phyloP scores from a whole-genome alignment of 2,888 invertebrate genomes.

The Chrysotoxum bicinctum region DNA sequence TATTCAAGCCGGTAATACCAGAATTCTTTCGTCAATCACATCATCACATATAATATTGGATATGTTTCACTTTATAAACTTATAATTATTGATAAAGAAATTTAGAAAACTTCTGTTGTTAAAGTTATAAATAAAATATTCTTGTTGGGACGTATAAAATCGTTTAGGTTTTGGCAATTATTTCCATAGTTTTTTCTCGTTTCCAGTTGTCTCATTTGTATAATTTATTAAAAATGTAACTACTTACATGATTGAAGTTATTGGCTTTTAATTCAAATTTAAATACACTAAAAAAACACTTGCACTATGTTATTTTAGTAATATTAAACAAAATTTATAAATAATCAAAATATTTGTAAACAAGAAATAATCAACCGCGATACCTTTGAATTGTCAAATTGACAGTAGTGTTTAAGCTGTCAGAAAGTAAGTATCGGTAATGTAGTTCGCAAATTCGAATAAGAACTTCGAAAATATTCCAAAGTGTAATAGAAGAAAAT shows the following conservation, averaged over 20 bases:
- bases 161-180: neutral
- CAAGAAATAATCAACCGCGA: neutral
- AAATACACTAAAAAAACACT: neutral
- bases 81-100: too few species aligned
- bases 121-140: neutral
- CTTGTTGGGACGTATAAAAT: neutral
- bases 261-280: neutral
- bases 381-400: neutral
- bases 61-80: too few species aligned
- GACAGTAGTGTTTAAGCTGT: neutral
- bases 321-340: neutral
- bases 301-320: neutral
- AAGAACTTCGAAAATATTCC: neutral
- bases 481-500: neutral
- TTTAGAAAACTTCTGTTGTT: too few species aligned
- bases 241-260: neutral
- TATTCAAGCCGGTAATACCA: too few species aligned
- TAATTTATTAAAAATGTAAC: neutral
- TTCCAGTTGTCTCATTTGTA: neutral
- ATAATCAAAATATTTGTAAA: slow-evolving; percentile 9
- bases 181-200: neutral
- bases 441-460: neutral
- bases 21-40: too few species aligned
- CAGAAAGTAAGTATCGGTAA: neutral
- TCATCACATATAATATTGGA: too few species aligned